Evolutionary conservation across 2,888 invertebrate species (phyloP), one percentile per base, ranked within the genome.

Genomic region (Synergus laeviventris): DNA sequence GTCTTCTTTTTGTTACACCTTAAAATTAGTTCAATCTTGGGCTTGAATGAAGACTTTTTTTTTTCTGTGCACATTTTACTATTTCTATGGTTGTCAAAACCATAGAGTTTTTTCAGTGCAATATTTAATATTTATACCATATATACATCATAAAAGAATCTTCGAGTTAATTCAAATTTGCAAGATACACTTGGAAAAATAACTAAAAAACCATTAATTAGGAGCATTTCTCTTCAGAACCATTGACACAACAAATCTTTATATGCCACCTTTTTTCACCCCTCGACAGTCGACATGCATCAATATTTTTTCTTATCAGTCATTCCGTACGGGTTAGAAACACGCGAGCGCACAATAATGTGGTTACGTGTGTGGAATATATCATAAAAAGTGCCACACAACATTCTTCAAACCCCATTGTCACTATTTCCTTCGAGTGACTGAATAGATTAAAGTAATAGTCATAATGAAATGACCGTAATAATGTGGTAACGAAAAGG

Each of bases 291-390:
- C 49, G 49, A 70, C 36, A 70, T 70, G 70, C 70, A 49, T 70
- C 70, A 70, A 70, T 70, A 70, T 70, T 70, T 70, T 70, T 70
- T 70, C 70, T 49, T 36, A 70, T 70, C 31, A 70, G 49, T 70
- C 49, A 70, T 70, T 70, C 70, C 36, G 4, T 49, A 49, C 36
- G 70, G 49, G 70, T 49, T 70, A 70, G 70, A 49, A 70, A 70
- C 70, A 70, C 70, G 70, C 70, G 31, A 70, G 70, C 70, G 49
- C 31, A 70, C 70, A 31, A 70, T 70, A 70, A 70, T 70, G 31
- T 36, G 49, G 49, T 70, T 31, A 70, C 70, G 70, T 49, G 70
- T 70, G 36, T 70, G 31, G 70, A 70, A 49, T 70, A 70, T 49
- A 11, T 66, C n/a, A 18, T 24, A 70, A 70, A 49, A 70, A 70